Conservation (phyloP, 1,140 invertebrate species). For the Protaetia brevitarsis region DNA sequence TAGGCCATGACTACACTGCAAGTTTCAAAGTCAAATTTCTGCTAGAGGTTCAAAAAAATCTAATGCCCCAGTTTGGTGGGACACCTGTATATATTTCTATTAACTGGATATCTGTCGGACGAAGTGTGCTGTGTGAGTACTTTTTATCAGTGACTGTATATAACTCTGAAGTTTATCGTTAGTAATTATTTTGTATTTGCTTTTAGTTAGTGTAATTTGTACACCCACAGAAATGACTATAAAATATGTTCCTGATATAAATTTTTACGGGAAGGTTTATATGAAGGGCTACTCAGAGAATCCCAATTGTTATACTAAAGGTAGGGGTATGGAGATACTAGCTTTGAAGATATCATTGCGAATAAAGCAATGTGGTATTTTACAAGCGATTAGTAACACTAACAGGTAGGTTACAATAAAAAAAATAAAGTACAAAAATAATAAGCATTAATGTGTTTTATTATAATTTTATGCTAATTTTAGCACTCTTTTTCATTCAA, state of each 20-base stretch:
- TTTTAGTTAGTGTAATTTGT: conserved; percentile 60
- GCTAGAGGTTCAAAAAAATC: too few species aligned
- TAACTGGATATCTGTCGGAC: too few species aligned
- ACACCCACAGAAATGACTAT: conserved; percentile 54
- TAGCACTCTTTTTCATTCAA: conserved; percentile 59
- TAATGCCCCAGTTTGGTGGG: too few species aligned
- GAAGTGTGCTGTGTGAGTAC: too few species aligned
- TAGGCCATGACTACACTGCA: too few species aligned
- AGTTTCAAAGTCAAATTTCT: too few species aligned
- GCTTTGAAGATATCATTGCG: conserved; percentile 36
- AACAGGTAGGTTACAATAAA: conserved; percentile 1
- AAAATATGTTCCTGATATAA: conserved; percentile 54
- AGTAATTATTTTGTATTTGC: conserved; percentile 26
- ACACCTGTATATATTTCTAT: too few species aligned
- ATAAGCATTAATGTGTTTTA: not conserved
- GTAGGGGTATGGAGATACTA: conserved; percentile 31
- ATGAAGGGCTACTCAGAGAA: conserved; percentile 58
- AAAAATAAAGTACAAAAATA: not conserved
- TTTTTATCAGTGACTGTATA: too few species aligned
- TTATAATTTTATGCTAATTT: conserved; percentile 5
- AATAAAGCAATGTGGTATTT: conserved; percentile 38
- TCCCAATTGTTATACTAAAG: conserved; percentile 49
- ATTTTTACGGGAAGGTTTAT: conserved; percentile 60
- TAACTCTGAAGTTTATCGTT: conserved; percentile 37
- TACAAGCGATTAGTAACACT: conserved; percentile 32